Percentiles rank a stretch among this genome's conserved stretches.
Conservation (phyloP, 2,888 invertebrate genomes). For the Nephrotoma appendiculata region DNA sequence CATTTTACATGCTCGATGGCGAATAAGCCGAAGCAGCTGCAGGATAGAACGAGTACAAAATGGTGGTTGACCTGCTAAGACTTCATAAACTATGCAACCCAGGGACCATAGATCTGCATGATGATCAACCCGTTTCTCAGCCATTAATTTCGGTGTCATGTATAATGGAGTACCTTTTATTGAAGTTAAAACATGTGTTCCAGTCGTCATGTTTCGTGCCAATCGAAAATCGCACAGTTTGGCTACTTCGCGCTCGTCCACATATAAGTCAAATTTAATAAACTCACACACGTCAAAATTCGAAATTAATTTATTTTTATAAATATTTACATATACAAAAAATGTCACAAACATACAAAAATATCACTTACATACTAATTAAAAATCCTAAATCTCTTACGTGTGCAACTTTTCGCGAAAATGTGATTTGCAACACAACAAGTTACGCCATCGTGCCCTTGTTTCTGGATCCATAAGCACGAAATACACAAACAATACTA, state of each 20-base stretch:
- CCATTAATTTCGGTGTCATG: conserved; percentile 91
- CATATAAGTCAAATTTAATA: neutral
- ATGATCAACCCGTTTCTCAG: conserved; percentile 87
- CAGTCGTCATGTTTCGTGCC: conserved; percentile 83
- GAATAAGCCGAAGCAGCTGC: conserved; percentile 71
- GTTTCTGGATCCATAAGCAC: conserved; percentile 40
- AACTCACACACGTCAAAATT: neutral
- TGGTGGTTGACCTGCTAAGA: conserved; percentile 79
- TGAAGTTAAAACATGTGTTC: conserved; percentile 87
- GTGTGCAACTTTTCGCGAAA: neutral
- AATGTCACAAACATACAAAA: neutral
- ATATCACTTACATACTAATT: neutral
- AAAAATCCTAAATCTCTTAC: neutral
- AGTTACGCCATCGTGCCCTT: conserved; percentile 34
- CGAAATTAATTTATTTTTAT: neutral
- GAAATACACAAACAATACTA: conserved; percentile 46
- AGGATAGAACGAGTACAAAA: conserved; percentile 84
- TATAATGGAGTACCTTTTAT: conserved; percentile 83
- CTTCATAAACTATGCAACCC: conserved; percentile 86
- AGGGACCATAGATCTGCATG: conserved; percentile 89
- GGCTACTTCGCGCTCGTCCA: conserved; percentile 63
- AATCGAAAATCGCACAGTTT: conserved; percentile 93
- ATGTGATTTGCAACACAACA: neutral
- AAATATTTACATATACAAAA: neutral
- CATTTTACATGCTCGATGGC: conserved; percentile 77